Base-by-base conservation (phyloP, 64 coral and sea anemone species). In the Exaiptasia diaphana region DNA sequence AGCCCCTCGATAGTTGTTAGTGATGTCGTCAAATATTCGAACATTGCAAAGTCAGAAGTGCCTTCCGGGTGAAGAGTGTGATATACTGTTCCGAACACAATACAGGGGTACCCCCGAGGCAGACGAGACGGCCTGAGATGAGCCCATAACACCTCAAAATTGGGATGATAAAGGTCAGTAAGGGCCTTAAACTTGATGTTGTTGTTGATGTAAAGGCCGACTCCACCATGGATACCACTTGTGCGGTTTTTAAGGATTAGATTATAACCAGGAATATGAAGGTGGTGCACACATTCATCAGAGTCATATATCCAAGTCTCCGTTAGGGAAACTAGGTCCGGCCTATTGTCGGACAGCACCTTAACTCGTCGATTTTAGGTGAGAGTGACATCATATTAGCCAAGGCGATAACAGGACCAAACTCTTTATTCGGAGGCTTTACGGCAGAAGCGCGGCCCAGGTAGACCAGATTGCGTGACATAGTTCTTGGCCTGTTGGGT, bases 361-460 rank as follows among this genome's bases (percentile, higher is more conserved):
- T 89, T 48, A 80, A 52, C 39, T 89, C 67, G 27, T 80, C 53
- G 25, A 74, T 89, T 53, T 89, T 89, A 8, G 86, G 64, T 25
- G 75, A 70, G 32, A 88, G 53, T 29, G 75, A 88, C 86, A 89
- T 89, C 86, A 89, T 89, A 49, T 89, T 89, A 18, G 86, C 76
- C 35, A 88, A 46, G n/a, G 62, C 74, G 20, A 88, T 35, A 58
- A 76, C 18, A 25, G 46, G 85, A 31, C 74, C 49, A 38, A 80
- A 88, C 53, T 88, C 35, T 12, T 71, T 80, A 18, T 75, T 55
- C 41, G 50, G n/a, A 7, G 1, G 62, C 20, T 29, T 34, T 0
- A 31, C 35, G 4, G 24, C 20, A 4, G 61, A 41, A 36, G 21
- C 1, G 29, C 40, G 28, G 68, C 77, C 20, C 41, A 81, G 4